Evolutionary conservation across 2,888 invertebrate genomes (phyloP), one percentile per base, ranked within the genome.

Genomic region (Lingula anatina): DNA sequence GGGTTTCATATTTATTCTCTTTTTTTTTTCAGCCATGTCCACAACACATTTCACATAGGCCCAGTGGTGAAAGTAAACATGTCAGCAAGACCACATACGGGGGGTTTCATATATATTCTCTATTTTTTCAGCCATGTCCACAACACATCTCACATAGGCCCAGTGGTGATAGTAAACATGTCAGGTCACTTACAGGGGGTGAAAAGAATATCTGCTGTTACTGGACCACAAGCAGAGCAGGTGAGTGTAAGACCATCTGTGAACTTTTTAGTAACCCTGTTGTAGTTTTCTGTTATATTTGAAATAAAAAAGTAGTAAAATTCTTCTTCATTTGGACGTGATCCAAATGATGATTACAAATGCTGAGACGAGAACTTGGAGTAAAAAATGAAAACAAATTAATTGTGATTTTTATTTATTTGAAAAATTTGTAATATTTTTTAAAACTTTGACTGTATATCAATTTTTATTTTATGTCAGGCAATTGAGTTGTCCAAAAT

Each of bases 161-260:
- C 58, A 9, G 61, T 74, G 46, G 70, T 68, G 51, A 60, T 75
- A n/a, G 64, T 62, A 3, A 59, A 64, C 39, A 50, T 68, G 25
- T 53, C 59, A 24, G 67, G 71, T 5, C 60, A 64, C 25, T 43
- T 61, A 5, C 66, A 67, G 44, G 70, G 67, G 5, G 64, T 62
- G 4, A 70, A 71, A 47, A 50, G 68, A 23, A 38, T 73, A 3
- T 60, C 62, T 2, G 68, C 68, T 50, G 59, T 74, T 18, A 72
- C 73, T 5, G 70, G 73, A 25, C 20, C 37, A 5, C 35, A 49
- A 5, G 68, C 70, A n/a, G 24, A 26, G 39, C 45, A 59, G 63
- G 66, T 66, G 47, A 5, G 36, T 24, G 20, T 15, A 12, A 20
- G 23, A 44, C 26, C 9, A 4, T 23, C 25, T 25, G 20, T 15